These are phyloP conservation scores for Takifugu ocellatus DNA, from an alignment of 2,797 vertebrate species.

Conservation along the genomic window DNA sequence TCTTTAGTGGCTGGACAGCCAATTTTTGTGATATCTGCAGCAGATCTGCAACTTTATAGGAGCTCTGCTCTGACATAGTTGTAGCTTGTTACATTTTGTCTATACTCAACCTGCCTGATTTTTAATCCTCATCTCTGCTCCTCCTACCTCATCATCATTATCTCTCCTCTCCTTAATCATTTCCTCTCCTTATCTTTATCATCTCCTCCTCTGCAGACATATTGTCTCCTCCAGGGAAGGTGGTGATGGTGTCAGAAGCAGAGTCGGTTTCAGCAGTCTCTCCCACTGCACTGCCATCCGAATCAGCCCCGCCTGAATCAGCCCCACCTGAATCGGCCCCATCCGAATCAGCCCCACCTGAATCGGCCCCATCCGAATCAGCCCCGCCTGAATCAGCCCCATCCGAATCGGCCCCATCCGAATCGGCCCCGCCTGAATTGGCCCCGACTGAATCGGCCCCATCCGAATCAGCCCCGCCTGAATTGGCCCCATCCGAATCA, in stretches of 20 bases:
- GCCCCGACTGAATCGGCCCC: too few relatives aligned
- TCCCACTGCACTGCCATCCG: neutral
- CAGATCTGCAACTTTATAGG: neutral
- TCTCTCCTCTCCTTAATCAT: neutral
- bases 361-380: too few relatives aligned
- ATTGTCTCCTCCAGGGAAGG: constrained; percentile 9
- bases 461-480: too few relatives aligned
- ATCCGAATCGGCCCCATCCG: too few relatives aligned
- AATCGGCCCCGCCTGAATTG: too few relatives aligned
- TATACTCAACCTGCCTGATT: neutral
- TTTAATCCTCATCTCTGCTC: constrained; percentile 5
- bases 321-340: constrained; percentile 3
- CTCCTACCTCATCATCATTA: neutral
- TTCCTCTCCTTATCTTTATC: neutral
- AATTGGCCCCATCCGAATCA: too few relatives aligned
- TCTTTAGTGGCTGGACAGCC: too few relatives aligned
- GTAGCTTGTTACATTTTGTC: neutral
- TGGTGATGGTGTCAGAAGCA: constrained; percentile 31
- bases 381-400: too few relatives aligned
- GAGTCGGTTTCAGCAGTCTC: constrained; percentile 11
- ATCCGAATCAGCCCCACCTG: too few relatives aligned
- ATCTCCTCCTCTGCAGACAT: constrained; percentile 3
- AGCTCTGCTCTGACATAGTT: neutral
- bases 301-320: constrained; percentile 9
- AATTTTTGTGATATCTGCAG: too few relatives aligned